Evolutionary conservation across 2,888 invertebrate genomes (phyloP).

Genomic region (Polydesmus complanatus): DNA sequence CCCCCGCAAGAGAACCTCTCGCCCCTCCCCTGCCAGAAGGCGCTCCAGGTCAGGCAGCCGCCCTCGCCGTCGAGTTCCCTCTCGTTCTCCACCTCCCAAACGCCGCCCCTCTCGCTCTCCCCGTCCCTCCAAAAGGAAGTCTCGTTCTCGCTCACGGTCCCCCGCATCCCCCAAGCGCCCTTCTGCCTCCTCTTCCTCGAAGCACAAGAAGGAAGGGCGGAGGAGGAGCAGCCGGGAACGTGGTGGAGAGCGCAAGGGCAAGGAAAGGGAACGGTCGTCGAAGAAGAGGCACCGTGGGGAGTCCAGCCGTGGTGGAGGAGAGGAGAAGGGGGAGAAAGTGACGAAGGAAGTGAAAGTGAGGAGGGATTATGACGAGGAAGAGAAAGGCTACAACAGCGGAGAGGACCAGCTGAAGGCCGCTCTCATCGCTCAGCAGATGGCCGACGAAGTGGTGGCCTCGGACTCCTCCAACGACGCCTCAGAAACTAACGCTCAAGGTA

Average conservation of each 20-base stretch:
- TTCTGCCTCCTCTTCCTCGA: slow-evolving; percentile 10
- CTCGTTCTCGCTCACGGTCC: slow-evolving; percentile 14
- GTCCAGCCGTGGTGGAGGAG: slow-evolving; percentile 13
- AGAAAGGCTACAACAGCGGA: slow-evolving; percentile 36
- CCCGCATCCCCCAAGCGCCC: slow-evolving; percentile 12
- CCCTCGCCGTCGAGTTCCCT: slow-evolving; percentile 5
- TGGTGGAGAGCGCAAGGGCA: slow-evolving; percentile 16
- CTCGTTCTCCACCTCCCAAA: slow-evolving; percentile 15
- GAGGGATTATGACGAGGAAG: slow-evolving; percentile 43
- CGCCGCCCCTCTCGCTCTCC: slow-evolving; percentile 13
- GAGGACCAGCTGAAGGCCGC: slow-evolving; percentile 19
- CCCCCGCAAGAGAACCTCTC: slow-evolving; percentile 7
- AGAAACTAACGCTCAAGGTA: too few species aligned
- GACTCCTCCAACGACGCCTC: too few species aligned
- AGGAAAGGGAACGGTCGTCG: slow-evolving; percentile 11
- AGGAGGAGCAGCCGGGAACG: slow-evolving; percentile 15
- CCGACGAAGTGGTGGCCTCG: slow-evolving; percentile 15
- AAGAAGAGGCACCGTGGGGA: slow-evolving; percentile 20
- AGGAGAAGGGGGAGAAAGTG: slow-evolving; percentile 24
- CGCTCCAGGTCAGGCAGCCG: slow-evolving; percentile 11
- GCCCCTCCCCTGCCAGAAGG: slow-evolving; percentile 8
- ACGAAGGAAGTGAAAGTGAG: slow-evolving; percentile 27
- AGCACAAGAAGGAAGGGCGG: slow-evolving; percentile 17
- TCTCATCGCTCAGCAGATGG: slow-evolving; percentile 1
- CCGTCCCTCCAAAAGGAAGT: slow-evolving; percentile 3